Evolutionary conservation across 2,113 vertebrate species (phyloP), one percentile per base, ranked within the genome.

Genomic region (Sinocyclocheilus maitianheensis): DNA sequence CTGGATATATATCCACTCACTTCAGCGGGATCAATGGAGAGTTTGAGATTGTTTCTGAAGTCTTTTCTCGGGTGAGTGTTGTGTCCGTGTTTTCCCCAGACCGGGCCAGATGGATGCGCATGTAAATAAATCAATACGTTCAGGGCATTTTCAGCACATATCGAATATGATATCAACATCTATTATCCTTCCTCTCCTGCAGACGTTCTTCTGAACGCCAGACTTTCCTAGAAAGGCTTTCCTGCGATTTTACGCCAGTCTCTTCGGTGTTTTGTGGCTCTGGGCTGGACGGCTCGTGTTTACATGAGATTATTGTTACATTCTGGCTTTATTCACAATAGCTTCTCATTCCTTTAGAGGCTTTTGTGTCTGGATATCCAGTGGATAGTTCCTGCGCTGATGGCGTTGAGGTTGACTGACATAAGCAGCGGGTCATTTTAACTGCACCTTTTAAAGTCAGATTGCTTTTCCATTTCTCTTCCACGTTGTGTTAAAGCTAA

Each of bases 1-100:
- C 58, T 91, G 93, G 93, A 94, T 96, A 93, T 94, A 94, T 94
- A 90, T 96, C 94, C 94, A 96, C 91, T 96, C 96, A 95, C 93
- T 96, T 96, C 92, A 89, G 79, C 88, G 89, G 90, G 95, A 97
- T 96, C 97, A 93, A 96, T 97, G 96, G 92, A 90, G 85, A 91
- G 87, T 95, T 96, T 96, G 94, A 93, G 93, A 95, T 94, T 93
- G 95, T 95, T 95, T 95, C 93, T 91, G 91, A 82, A 76, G 91
- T 91, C 89, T 92, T 88, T 93, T 94, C 91, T 88, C 93, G 91
- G 85, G 89, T 92, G 92, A 90, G 93, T 84, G 91, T 94, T 88
- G 62, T 75, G 87, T 88, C 84, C 81, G 91, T 84, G 89, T 91
- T 80, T 77, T 53, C 10, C 43, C 48, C 26, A 63, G 26, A 18